A percentile compares a stretch with the other conserved stretches of the same genome.
These are phyloP conservation scores for Pseudococcus longispinus DNA, from an alignment of 2,888 invertebrate species.

Conservation along the genomic window DNA sequence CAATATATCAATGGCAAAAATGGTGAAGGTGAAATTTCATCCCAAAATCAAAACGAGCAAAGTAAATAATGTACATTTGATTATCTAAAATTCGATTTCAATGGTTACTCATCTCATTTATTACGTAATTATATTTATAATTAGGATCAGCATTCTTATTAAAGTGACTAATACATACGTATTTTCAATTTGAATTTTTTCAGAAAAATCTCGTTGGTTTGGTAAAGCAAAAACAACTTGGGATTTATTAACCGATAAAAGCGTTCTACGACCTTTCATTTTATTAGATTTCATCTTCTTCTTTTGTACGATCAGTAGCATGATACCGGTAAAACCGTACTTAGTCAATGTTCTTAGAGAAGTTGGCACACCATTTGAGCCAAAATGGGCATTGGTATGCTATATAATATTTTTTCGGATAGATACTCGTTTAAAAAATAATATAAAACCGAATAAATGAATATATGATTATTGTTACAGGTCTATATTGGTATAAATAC, in stretches of 20 bases:
- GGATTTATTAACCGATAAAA: not conserved
- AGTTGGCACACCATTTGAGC: not conserved
- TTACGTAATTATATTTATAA: too few relatives aligned
- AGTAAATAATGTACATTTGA: not conserved
- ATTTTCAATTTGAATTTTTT: not conserved
- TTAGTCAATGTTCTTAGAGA: not conserved
- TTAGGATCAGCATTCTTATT: too few relatives aligned
- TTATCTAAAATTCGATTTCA: too few relatives aligned
- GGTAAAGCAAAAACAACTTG: not conserved
- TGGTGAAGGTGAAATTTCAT: not conserved
- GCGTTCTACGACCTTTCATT: not conserved
- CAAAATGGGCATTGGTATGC: not conserved
- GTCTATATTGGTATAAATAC: slow-evolving; percentile 7
- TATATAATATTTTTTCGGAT: not conserved
- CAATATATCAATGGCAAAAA: not conserved
- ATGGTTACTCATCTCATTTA: too few relatives aligned
- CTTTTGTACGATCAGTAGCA: not conserved
- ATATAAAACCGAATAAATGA: not conserved
- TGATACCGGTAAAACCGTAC: slow-evolving; percentile 25
- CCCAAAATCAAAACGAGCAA: not conserved
- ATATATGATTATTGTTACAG: not conserved
- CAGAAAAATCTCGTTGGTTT: not conserved
- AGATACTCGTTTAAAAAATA: not conserved
- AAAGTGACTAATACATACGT: too few relatives aligned
- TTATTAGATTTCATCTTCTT: not conserved